Conservation (phyloP, 1,140 invertebrate species). For the Drosophila ohnishii region DNA sequence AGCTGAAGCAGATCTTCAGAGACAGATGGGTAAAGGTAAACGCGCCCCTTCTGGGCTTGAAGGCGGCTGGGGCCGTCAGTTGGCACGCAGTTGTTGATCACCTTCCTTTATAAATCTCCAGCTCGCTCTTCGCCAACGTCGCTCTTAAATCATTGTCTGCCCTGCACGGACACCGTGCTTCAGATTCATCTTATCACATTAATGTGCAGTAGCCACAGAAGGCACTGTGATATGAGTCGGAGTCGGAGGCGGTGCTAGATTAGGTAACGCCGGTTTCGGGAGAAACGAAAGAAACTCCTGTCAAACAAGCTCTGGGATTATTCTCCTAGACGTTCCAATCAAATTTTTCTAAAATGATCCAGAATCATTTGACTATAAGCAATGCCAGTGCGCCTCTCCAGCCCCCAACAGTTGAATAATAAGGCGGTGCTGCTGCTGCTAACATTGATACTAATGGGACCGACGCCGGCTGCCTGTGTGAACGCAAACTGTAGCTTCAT, state of each 20-base stretch:
- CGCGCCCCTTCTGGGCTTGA: background rate
- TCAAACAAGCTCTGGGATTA: conserved; percentile 29
- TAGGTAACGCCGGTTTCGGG: background rate
- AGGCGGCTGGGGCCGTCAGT: background rate
- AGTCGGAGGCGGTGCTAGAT: background rate
- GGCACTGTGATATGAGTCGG: conserved; percentile 7
- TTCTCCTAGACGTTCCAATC: conserved; percentile 34
- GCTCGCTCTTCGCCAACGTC: background rate
- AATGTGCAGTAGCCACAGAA: background rate
- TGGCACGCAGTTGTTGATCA: too few species aligned
- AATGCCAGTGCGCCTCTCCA: conserved; percentile 68
- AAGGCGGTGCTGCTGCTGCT: conserved; percentile 42
- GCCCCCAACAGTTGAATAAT: conserved; percentile 54
- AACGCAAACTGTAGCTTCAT: conserved; percentile 52
- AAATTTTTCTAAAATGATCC: conserved; percentile 70
- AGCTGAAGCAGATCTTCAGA: background rate
- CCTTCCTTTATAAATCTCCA: background rate
- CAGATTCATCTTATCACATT: background rate
- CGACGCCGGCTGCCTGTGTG: background rate
- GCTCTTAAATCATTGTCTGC: background rate
- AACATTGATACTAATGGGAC: conserved; percentile 29
- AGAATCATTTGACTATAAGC: conserved; percentile 68
- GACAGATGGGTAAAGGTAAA: background rate
- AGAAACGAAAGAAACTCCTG: conserved; percentile 18
- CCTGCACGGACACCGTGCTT: background rate